phyloP scores from a whole-genome alignment of 1,140 invertebrate species.

The Plodia interpunctella region DNA sequence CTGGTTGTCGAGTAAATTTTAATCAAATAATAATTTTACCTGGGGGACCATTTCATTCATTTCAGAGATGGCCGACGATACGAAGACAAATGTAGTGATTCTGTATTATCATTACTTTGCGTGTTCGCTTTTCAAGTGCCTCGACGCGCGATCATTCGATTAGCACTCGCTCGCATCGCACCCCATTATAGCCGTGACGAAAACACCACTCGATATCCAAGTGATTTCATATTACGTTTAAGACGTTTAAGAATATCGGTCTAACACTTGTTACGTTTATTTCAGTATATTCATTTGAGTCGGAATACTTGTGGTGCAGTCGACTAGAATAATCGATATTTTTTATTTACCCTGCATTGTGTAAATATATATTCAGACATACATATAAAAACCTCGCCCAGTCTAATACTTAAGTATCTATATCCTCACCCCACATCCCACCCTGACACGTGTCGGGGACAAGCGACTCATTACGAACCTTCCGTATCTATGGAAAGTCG shows the following conservation, averaged over 20 bases:
- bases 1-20: no score
- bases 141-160: conserved; percentile 43
- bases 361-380: not conserved
- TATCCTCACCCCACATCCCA: not conserved
- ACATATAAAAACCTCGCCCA: not conserved
- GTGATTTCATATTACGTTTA: not conserved
- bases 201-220: not conserved
- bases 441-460: not conserved
- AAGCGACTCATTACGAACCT: conserved; percentile 3
- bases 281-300: not conserved
- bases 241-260: not conserved
- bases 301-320: no score
- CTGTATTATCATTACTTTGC: not conserved
- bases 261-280: not conserved
- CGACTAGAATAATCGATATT: no score
- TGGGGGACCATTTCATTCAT: no score
- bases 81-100: not conserved
- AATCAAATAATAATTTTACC: no score
- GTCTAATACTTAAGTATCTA: not conserved
- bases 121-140: conserved; percentile 32
- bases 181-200: conserved; percentile 31
- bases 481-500: not conserved
- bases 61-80: not conserved
- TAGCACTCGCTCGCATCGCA: conserved; percentile 31
- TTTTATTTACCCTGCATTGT: no score